Percentiles rank a stretch among this genome's conserved stretches.
Conservation (phyloP, 2,888 invertebrate genomes). For the Yponomeuta cagnagella region DNA sequence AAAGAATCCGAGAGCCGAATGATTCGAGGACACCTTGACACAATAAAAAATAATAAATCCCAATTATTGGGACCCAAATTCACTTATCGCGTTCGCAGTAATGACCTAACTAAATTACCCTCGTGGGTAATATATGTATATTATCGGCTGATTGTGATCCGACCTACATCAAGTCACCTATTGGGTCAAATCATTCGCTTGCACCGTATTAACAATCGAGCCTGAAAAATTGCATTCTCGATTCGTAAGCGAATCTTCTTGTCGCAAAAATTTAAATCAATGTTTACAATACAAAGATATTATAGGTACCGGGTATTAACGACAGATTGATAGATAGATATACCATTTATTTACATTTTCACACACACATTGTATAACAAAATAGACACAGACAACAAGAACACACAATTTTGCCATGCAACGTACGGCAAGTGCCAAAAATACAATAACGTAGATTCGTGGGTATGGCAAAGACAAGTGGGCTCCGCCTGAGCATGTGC, state of each 20-base stretch:
- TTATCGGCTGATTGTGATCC: conserved; percentile 54
- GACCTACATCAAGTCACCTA: conserved; percentile 40
- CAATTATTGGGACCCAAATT: not conserved
- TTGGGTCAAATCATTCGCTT: not conserved
- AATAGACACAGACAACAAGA: no score
- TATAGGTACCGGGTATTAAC: not conserved
- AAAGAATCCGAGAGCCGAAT: not conserved
- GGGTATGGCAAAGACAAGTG: no score
- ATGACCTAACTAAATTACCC: conserved; percentile 45
- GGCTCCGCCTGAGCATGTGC: no score
- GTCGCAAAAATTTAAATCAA: not conserved
- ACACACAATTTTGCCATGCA: no score
- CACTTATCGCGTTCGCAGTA: not conserved
- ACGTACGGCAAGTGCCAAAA: no score
- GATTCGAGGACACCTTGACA: not conserved
- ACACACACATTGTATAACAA: no score
- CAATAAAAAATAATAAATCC: not conserved
- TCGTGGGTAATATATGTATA: conserved; percentile 43
- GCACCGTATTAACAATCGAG: not conserved
- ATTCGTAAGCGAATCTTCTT: not conserved
- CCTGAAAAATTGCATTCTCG: not conserved
- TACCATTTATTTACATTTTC: no score
- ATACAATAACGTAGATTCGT: no score
- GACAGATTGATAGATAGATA: no score
- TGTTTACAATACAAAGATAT: not conserved